phyloP scores from a whole-genome alignment of 1,140 invertebrate genomes.

The Pogonus chalceus region DNA sequence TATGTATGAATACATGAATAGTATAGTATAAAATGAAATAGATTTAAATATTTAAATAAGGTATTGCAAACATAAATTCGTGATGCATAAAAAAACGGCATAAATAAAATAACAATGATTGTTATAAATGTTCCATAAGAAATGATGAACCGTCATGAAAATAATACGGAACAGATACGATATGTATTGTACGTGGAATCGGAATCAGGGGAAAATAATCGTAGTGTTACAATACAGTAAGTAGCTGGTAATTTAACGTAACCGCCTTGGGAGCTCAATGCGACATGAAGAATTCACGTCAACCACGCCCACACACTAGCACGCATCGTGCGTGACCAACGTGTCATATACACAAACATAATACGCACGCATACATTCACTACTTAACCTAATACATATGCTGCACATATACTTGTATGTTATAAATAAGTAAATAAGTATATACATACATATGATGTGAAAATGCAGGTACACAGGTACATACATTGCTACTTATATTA shows the following conservation, averaged over 20 bases:
- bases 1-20: no score
- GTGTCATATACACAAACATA: not conserved
- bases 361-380: not conserved
- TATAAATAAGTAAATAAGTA: no score
- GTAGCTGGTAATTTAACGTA: not conserved
- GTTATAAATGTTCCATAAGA: not conserved
- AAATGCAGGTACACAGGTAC: no score
- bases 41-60: no score
- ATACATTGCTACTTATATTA: no score
- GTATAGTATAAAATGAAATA: no score
- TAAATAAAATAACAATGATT: not conserved
- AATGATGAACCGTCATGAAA: conserved; percentile 9
- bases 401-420: no score
- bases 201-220: not conserved
- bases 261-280: not conserved
- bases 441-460: no score
- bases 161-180: not conserved
- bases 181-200: not conserved
- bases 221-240: not conserved
- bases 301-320: not conserved
- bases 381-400: not conserved
- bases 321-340: not conserved
- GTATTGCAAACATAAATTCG: not conserved
- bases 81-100: no score
- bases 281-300: conserved; percentile 1